Evolutionary conservation across 2,797 vertebrate genomes (phyloP).

Genomic region (Fringilla coelebs): DNA sequence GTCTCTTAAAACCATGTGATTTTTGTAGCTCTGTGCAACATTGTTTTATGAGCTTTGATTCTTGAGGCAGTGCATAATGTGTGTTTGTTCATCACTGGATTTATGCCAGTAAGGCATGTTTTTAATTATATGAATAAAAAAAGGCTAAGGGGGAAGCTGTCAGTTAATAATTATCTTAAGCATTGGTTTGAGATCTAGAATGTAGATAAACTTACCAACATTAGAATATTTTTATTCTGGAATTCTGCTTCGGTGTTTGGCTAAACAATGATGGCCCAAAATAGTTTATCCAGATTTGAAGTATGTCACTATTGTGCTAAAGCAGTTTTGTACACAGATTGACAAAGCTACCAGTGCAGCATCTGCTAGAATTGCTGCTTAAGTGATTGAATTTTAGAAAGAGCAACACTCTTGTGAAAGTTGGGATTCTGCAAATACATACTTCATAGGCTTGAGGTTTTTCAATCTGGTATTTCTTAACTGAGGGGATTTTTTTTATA

Average conservation of each 20-base stretch:
- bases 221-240: constrained; percentile 34
- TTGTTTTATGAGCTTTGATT: constrained; percentile 61
- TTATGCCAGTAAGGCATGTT: constrained; percentile 54
- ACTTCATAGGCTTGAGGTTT: not conserved
- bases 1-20: constrained; percentile 23
- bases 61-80: constrained; percentile 55
- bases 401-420: not conserved
- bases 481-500: not conserved
- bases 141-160: constrained; percentile 28
- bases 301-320: not conserved
- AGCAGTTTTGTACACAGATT: not conserved
- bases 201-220: constrained; percentile 33
- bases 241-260: not conserved
- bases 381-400: not conserved
- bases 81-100: constrained; percentile 62
- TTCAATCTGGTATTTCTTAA: constrained; percentile 7
- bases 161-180: constrained; percentile 66
- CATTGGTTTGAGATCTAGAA: constrained; percentile 50
- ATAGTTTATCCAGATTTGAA: constrained; percentile 2
- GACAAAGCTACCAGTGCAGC: not conserved
- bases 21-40: constrained; percentile 41
- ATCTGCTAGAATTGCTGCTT: not conserved
- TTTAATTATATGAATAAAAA: constrained; percentile 65
- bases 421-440: not conserved
- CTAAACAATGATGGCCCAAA: not conserved